Evolutionary conservation across 2,113 vertebrate genomes (phyloP).

Genomic region (Pogonocichla stellata): DNA sequence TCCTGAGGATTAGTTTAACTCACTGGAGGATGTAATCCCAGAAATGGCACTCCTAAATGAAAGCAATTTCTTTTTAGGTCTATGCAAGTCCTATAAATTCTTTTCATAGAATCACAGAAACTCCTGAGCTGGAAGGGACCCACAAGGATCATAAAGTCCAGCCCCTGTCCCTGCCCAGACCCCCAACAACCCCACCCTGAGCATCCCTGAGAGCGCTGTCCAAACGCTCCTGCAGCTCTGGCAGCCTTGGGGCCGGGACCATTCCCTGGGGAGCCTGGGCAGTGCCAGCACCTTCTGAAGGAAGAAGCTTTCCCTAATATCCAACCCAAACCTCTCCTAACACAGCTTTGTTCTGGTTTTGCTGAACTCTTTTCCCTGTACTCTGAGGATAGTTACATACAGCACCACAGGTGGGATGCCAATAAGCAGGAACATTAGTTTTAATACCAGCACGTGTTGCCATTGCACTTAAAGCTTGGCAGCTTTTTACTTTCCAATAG

Average conservation of each 20-base stretch:
- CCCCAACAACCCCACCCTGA: not conserved
- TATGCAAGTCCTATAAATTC: not conserved
- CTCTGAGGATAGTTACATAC: not conserved
- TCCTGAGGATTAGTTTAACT: not conserved
- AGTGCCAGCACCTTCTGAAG: not conserved
- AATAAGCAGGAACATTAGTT: not conserved
- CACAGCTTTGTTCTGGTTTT: not conserved
- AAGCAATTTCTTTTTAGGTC: not conserved
- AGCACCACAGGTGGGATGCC: not conserved
- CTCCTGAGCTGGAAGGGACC: not conserved
- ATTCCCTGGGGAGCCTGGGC: not conserved
- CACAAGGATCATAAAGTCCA: accelerated
- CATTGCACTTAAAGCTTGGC: not conserved
- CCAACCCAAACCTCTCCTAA: not conserved
- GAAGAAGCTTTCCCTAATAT: not conserved
- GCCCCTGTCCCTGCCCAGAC: accelerated
- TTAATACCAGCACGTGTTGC: not conserved
- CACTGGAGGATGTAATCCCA: not conserved
- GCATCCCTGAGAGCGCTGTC: not conserved
- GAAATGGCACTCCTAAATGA: not conserved
- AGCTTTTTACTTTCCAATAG: not conserved
- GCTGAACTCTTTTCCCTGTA: not conserved
- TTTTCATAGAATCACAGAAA: not conserved
- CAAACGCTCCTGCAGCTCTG: not conserved
- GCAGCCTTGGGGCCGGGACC: not conserved